phyloP scores from a whole-genome alignment of 1,140 invertebrate genomes.

The Megalopta genalis region DNA sequence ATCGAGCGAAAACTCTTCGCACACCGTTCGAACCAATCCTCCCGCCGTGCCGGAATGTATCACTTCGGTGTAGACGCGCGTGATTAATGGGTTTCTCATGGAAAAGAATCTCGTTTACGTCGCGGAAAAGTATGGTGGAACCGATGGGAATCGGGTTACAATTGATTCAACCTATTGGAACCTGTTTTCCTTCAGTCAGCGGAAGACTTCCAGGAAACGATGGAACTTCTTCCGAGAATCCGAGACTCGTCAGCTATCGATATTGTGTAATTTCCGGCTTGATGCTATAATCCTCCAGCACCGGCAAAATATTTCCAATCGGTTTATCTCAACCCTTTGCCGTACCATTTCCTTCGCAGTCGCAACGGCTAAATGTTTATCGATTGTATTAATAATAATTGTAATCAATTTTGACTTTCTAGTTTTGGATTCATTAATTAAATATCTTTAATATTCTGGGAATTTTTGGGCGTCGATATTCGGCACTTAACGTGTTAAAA shows the following conservation, averaged over 20 bases:
- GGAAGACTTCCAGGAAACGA: background rate
- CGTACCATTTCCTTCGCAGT: too few relatives aligned
- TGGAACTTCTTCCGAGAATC: background rate
- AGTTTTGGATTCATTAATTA: too few relatives aligned
- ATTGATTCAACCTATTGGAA: conserved; percentile 49
- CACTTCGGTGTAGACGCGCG: conserved; percentile 59
- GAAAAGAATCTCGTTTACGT: conserved; percentile 65
- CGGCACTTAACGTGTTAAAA: too few relatives aligned
- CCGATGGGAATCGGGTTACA: conserved; percentile 24
- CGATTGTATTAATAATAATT: too few relatives aligned
- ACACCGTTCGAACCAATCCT: conserved; percentile 48
- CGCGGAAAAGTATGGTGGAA: conserved; percentile 45
- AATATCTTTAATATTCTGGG: too few relatives aligned
- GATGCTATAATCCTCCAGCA: background rate
- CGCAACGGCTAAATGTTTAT: too few relatives aligned
- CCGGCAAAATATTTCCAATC: background rate
- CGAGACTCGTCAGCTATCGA: background rate
- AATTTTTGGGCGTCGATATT: too few relatives aligned
- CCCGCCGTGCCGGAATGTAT: conserved; percentile 48
- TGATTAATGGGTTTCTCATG: conserved; percentile 62
- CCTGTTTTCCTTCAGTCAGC: conserved; percentile 32
- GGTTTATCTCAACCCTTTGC: too few relatives aligned
- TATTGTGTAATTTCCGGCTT: background rate
- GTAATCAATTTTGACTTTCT: too few relatives aligned
- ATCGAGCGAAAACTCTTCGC: conserved; percentile 59